phyloP scores from a whole-genome alignment of 1,140 invertebrate genomes.

The Pseudoatta argentina region DNA sequence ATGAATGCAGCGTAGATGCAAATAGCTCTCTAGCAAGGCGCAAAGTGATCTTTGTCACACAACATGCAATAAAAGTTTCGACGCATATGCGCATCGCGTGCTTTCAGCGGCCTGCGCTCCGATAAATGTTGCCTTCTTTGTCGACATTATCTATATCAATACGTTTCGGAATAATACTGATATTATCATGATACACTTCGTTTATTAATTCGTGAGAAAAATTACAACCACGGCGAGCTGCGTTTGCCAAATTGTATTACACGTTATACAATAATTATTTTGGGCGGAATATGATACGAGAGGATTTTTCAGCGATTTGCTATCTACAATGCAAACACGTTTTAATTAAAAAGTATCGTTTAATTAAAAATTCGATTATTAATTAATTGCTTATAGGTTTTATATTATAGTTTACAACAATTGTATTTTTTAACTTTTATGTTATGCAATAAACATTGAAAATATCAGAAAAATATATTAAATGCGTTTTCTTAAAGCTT shows the following conservation, averaged over 20 bases:
- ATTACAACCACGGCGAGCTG: slow-evolving; percentile 50
- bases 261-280: slow-evolving; percentile 48
- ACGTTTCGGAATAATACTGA: slow-evolving; percentile 40
- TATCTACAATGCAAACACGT: slow-evolving; percentile 17
- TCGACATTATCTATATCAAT: slow-evolving; percentile 45
- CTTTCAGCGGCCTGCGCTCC: slow-evolving; percentile 32
- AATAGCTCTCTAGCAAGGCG: slow-evolving; percentile 69
- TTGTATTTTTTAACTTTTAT: slow-evolving; percentile 33
- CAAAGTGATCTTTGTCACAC: slow-evolving; percentile 76
- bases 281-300: neutral
- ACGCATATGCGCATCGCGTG: slow-evolving; percentile 47
- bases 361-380: slow-evolving; percentile 45
- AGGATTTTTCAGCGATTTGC: slow-evolving; percentile 26
- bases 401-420: neutral
- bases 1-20: slow-evolving; percentile 72
- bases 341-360: slow-evolving; percentile 57
- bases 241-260: slow-evolving; percentile 35
- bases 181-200: slow-evolving; percentile 32
- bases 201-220: slow-evolving; percentile 58
- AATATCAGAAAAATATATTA: slow-evolving; percentile 16
- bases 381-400: slow-evolving; percentile 46
- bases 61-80: slow-evolving; percentile 74
- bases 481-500: slow-evolving; percentile 29
- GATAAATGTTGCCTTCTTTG: slow-evolving; percentile 24
- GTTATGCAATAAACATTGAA: neutral